Conservation (phyloP, 2,797 vertebrate genomes). For the Macropodus opercularis region DNA sequence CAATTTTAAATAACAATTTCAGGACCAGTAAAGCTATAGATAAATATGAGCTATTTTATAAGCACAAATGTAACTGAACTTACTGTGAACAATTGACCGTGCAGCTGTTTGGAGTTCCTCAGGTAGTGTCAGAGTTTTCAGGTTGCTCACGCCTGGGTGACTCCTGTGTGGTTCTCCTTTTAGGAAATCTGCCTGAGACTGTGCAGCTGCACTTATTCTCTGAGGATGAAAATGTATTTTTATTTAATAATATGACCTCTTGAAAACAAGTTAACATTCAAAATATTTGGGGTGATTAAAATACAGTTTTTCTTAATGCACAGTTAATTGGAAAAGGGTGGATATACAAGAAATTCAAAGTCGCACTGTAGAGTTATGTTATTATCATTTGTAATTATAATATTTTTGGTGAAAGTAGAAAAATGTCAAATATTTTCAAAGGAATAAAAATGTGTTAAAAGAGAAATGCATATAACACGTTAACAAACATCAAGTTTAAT, state of each 20-base stretch:
- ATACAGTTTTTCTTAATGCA: no score
- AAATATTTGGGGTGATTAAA: not conserved
- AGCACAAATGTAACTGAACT: slow-evolving; percentile 25
- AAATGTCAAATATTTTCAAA: not conserved
- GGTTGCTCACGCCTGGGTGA: slow-evolving; percentile 84
- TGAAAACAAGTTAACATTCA: not conserved
- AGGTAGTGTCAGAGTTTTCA: slow-evolving; percentile 81
- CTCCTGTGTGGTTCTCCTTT: slow-evolving; percentile 79
- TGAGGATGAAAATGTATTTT: slow-evolving; percentile 38
- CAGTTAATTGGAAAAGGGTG: no score
- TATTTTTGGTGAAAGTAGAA: no score
- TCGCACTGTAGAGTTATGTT: not conserved
- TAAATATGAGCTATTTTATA: not conserved
- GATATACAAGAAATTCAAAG: not conserved
- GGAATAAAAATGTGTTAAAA: not conserved
- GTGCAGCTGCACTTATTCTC: slow-evolving; percentile 71
- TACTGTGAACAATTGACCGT: slow-evolving; percentile 77
- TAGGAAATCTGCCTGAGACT: slow-evolving; percentile 77
- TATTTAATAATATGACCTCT: not conserved
- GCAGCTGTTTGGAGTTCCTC: slow-evolving; percentile 77
- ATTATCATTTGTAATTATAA: no score
- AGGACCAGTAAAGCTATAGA: not conserved
- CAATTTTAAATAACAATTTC: not conserved
- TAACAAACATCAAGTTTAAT: no score
- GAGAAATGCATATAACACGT: not conserved